These are phyloP conservation scores for Chrysotoxum bicinctum DNA, from an alignment of 2,888 invertebrate genomes.

Conservation along the genomic window DNA sequence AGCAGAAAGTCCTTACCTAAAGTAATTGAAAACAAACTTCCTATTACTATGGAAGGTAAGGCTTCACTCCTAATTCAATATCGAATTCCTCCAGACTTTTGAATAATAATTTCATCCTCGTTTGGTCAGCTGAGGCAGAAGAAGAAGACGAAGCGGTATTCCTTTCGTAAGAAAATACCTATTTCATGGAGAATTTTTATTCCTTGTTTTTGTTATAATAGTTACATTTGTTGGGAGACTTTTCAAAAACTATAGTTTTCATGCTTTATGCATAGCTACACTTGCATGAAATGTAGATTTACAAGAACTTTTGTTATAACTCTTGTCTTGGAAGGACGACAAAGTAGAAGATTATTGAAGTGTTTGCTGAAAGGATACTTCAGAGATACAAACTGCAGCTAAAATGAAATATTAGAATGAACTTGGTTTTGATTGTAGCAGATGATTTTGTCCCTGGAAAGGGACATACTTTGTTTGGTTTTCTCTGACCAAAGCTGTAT, in stretches of 20 bases:
- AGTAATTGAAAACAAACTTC: conserved; percentile 53
- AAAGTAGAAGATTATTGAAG: conserved; percentile 24
- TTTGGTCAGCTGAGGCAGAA: conserved; percentile 5
- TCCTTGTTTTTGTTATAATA: not conserved
- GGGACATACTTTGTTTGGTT: not conserved
- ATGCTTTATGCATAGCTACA: conserved; percentile 16
- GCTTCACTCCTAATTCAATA: conserved; percentile 53
- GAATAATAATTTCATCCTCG: conserved; percentile 47
- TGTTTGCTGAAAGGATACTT: conserved; percentile 37
- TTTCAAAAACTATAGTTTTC: not conserved
- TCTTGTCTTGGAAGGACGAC: not conserved
- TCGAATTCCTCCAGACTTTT: conserved; percentile 47
- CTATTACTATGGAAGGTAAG: not conserved
- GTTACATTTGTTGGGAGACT: not conserved
- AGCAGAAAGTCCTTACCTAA: conserved; percentile 52
- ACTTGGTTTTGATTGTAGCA: conserved; percentile 46
- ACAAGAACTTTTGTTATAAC: not conserved
- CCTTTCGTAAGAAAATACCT: conserved; percentile 1
- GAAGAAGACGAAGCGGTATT: not conserved
- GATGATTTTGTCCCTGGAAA: not conserved
- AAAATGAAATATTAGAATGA: conserved; percentile 51
- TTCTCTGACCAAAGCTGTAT: not conserved
- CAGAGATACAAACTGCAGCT: not conserved
- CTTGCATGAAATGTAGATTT: conserved; percentile 50
- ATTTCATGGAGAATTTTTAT: conserved; percentile 29